Evolutionary conservation across 2,888 invertebrate genomes (phyloP).

Genomic region (Hecatera dysodea): DNA sequence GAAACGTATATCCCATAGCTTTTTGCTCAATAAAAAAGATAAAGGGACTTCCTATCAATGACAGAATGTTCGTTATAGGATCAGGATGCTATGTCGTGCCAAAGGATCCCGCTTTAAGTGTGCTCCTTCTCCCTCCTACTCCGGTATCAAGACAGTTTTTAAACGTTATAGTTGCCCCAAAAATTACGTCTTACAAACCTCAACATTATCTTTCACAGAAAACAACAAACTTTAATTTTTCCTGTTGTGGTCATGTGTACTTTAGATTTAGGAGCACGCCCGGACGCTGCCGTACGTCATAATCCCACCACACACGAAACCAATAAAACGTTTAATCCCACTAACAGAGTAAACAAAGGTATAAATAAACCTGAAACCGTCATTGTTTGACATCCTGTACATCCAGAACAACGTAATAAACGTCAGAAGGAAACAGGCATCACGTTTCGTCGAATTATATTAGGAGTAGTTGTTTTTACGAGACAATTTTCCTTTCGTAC

Average conservation of each 20-base stretch:
- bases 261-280: neutral
- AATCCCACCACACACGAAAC: neutral
- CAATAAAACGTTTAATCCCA: slow-evolving; percentile 26
- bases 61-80: no score
- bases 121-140: no score
- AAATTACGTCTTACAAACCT: no score
- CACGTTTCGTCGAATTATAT: slow-evolving; percentile 38
- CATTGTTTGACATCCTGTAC: slow-evolving; percentile 25
- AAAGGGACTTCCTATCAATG: no score
- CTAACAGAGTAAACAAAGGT: slow-evolving; percentile 11
- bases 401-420: slow-evolving; percentile 26
- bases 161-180: no score
- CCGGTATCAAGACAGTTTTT: no score
- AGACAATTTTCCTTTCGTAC: slow-evolving; percentile 27
- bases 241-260: no score
- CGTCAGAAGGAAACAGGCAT: neutral
- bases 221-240: no score
- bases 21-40: no score
- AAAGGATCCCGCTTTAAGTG: no score
- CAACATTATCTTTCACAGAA: neutral
- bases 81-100: no score
- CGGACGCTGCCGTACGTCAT: neutral
- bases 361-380: slow-evolving; percentile 7
- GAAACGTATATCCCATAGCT: no score
- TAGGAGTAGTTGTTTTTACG: neutral